Evolutionary conservation across 1,140 invertebrate species (phyloP).

Genomic region (Brachionus rubens): DNA sequence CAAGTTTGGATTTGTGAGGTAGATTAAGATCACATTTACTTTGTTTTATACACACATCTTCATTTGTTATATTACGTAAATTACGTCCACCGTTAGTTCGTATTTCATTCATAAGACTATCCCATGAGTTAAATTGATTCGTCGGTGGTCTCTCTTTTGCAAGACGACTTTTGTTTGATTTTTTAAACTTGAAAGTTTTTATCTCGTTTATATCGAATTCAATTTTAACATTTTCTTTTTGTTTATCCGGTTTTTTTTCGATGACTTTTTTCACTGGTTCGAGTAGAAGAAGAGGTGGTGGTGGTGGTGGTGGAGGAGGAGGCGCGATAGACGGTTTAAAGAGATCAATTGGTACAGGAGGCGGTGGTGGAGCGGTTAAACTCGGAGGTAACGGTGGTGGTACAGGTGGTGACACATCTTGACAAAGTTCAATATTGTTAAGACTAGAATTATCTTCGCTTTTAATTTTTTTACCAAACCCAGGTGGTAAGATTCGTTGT

Average conservation of each 20-base stretch:
- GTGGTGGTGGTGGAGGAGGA: background rate
- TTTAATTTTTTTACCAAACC: background rate
- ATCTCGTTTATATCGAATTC: slow-evolving; percentile 43
- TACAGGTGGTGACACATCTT: background rate
- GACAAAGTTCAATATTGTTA: background rate
- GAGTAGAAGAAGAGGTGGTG: background rate
- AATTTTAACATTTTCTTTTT: slow-evolving; percentile 17
- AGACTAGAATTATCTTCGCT: too few species aligned
- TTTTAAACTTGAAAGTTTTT: slow-evolving; percentile 41
- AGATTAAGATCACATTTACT: slow-evolving; percentile 28
- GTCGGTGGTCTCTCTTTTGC: slow-evolving; percentile 7
- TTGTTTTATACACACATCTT: background rate
- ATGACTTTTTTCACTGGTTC: background rate
- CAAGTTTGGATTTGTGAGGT: slow-evolving; percentile 33
- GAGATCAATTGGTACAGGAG: background rate
- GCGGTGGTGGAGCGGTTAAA: background rate
- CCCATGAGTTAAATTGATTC: slow-evolving; percentile 38
- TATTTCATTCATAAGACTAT: slow-evolving; percentile 41
- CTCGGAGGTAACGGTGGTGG: background rate
- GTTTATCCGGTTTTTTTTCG: background rate
- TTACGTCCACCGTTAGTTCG: slow-evolving; percentile 15
- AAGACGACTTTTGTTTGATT: background rate
- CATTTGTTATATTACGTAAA: slow-evolving; percentile 14
- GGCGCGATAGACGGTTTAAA: background rate
- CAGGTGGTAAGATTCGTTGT: slow-evolving; percentile 21